Percentiles rank a stretch among this genome's conserved stretches.
phyloP scores from a whole-genome alignment of 1,140 invertebrate species.

The Gonioctena quinquepunctata region DNA sequence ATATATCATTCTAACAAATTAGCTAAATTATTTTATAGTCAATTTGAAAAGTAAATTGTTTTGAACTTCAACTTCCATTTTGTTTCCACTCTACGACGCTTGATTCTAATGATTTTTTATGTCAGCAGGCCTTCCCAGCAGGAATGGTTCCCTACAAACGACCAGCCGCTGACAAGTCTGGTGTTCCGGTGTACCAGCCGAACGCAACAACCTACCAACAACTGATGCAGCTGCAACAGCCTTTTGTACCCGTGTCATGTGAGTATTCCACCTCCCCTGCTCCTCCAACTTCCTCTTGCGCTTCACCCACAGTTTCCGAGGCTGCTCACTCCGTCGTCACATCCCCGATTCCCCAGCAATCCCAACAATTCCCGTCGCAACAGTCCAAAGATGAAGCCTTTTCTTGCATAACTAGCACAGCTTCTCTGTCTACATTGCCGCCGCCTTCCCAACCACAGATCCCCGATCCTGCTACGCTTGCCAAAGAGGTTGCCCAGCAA shows the following conservation, averaged over 20 bases:
- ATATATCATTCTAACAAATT: no score
- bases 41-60: no score
- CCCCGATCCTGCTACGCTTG: slow-evolving; percentile 65
- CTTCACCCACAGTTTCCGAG: slow-evolving; percentile 41
- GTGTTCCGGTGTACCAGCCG: slow-evolving; percentile 93
- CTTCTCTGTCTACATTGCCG: slow-evolving; percentile 22
- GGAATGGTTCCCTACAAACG: slow-evolving; percentile 94
- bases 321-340: slow-evolving; percentile 20
- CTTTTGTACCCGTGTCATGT: slow-evolving; percentile 91
- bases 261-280: slow-evolving; percentile 78
- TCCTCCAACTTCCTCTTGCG: slow-evolving; percentile 44
- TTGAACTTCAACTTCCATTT: no score
- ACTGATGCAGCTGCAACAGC: slow-evolving; percentile 93
- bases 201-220: slow-evolving; percentile 89
- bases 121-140: slow-evolving; percentile 82
- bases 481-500: slow-evolving; percentile 78
- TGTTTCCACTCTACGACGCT: no score
- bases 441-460: slow-evolving; percentile 27
- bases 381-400: slow-evolving; percentile 30
- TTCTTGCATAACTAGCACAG: slow-evolving; percentile 23
- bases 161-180: slow-evolving; percentile 91
- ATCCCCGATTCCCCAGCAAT: slow-evolving; percentile 39
- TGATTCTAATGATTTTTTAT: no score
- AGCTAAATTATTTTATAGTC: no score
- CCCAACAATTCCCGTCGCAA: slow-evolving; percentile 28